Base-by-base conservation (phyloP, 1,140 invertebrate genomes). In the Cotesia chilonis region DNA sequence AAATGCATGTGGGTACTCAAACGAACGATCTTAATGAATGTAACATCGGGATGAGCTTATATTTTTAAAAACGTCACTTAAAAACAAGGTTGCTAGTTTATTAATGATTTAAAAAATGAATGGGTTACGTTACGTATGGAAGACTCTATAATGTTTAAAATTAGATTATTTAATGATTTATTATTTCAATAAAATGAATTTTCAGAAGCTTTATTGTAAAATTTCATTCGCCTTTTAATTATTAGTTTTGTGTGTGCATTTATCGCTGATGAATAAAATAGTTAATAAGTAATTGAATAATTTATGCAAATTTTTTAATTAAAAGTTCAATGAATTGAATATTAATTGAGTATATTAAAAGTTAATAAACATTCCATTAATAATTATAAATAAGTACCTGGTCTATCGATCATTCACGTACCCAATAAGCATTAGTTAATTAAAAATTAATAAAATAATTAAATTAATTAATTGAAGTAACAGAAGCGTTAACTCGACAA, bases 121-220 rank as follows among this genome's bases (percentile, higher is more conserved):
- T 14, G 12, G 54, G 54, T 55, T 55, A 55, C 54, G 54, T 52
- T 41, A 51, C 17, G 47, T 66, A 66, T 52, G 64, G 64, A 66
- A 66, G 64, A 66, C 64, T 66, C 64, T 51, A 66, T 12, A 38
- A 64, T 64, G 61, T 55, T 12, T 55, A n/a, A 55, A 17, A 28
- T 28, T 28, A 17, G n/a, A 17, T 55, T 12, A 55, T 14, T 55
- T 17, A 55, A 55, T 55, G 54, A 55, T 4, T 55, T n/a, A 12
- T 55, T 6, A 55, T 47, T 47, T 47, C 10, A 47, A 47, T 47
- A 7, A 6, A 47, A 47, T 47, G 41, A 10, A 47, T 47, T 47
- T 7, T 47, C 10, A 6, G 10, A 47, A 47, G 41, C 41, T 10
- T 47, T 9, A 47, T 47, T 9, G 6, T 47, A 47, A 47, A 6